phyloP scores from a whole-genome alignment of 2,113 vertebrate genomes.

The Podarcis muralis region DNA sequence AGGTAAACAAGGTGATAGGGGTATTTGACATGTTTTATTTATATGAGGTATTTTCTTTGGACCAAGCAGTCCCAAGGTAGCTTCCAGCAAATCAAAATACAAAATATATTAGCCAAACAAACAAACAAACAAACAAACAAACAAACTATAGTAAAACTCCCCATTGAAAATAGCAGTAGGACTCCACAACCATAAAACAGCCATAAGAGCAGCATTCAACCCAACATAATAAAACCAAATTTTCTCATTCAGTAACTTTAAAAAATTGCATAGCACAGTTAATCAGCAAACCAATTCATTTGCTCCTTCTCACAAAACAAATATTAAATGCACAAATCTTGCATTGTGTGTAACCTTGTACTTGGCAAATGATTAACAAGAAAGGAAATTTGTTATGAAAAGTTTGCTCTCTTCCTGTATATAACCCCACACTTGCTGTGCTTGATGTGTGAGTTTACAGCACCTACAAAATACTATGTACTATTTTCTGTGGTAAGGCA shows the following conservation, averaged over 20 bases:
- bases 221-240: background rate
- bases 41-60: background rate
- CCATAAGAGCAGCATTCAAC: background rate
- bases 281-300: constrained; percentile 25
- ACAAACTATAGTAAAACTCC: background rate
- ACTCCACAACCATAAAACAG: background rate
- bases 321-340: background rate
- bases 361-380: constrained; percentile 6
- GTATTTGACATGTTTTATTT: background rate
- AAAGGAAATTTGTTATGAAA: background rate
- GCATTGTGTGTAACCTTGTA: background rate
- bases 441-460: background rate
- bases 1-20: background rate
- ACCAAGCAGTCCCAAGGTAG: background rate
- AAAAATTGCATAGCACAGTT: background rate
- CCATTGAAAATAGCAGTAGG: background rate
- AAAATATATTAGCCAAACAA: background rate
- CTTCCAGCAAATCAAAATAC: background rate
- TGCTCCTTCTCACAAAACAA: constrained; percentile 21
- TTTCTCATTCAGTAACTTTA: background rate
- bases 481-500: background rate
- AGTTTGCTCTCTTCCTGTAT: background rate
- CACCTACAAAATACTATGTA: too few relatives aligned
- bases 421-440: background rate
- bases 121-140: background rate